phyloP scores from a whole-genome alignment of 2,797 vertebrate genomes.

The Bucorvus abyssinicus region DNA sequence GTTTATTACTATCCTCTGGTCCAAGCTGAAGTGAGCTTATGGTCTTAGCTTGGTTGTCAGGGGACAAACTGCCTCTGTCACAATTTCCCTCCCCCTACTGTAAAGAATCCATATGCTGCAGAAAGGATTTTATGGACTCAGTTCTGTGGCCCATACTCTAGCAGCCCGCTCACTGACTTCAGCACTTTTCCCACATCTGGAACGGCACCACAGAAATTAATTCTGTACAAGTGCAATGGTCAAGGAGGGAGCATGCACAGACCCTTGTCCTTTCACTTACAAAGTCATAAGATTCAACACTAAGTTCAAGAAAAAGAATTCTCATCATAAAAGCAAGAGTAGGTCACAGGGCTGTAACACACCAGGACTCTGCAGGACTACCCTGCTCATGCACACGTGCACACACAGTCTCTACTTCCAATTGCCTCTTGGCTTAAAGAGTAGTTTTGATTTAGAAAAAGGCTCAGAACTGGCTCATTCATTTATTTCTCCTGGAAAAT shows the following conservation, averaged over 20 bases:
- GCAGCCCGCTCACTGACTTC: background rate
- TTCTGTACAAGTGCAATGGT: background rate
- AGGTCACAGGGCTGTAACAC: background rate
- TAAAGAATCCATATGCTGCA: background rate
- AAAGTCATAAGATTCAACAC: background rate
- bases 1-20: slow-evolving; percentile 1
- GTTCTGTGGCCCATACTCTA: background rate
- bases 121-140: background rate
- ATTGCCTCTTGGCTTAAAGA: background rate
- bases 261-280: background rate
- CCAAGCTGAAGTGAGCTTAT: background rate
- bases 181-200: background rate
- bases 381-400: background rate
- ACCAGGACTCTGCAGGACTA: background rate
- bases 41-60: background rate
- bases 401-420: background rate
- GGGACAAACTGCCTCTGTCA: background rate
- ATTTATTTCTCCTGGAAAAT: slow-evolving; percentile 4
- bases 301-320: background rate
- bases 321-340: background rate
- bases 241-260: background rate
- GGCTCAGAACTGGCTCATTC: background rate
- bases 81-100: background rate
- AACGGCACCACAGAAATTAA: background rate
- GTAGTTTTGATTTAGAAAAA: background rate